Evolutionary conservation across 2,888 invertebrate genomes (phyloP), one percentile per base, ranked within the genome.

Genomic region (Sphecodes monilicornis): DNA sequence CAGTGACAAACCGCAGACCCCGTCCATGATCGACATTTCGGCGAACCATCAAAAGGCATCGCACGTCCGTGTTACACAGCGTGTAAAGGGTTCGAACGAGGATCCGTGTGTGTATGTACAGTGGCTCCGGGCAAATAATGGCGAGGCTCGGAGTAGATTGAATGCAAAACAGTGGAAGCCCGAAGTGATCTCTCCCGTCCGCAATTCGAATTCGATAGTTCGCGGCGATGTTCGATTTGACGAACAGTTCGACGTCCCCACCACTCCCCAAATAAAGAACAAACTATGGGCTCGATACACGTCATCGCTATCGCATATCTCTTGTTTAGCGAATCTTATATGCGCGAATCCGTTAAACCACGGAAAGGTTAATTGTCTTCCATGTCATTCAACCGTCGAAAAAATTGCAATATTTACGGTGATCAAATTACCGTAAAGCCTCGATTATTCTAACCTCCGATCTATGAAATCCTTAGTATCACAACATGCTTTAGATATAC

Each of bases 91-190:
- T 73, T 46, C n/a, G n/a, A 39, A 41, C 71, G 70, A 18, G 43
- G 70, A 10, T 39, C 36, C 29, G 57, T 32, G 64, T 70, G 70
- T 70, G 70, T 69, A 71, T 54, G 75, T 75, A 74, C 64, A 74
- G n/a, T 26, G 32, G 50, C 16, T 36, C 29, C 29, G 26, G 75
- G 75, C 83, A 84, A 84, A 84, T 82, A 84, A 82, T 82, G 83
- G 83, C 76, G 60, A 66, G 72, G 72, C 76, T 76, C 76, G 22
- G 72, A 73, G 82, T 83, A 82, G 82, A 83, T 83, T 82, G 83
- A 82, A 82, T 76, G 83, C 76, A 83, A 82, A 83, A 83, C 83
- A 83, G 76, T 54, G 41, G 72, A 57, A 71, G 72, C 76, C 75
- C 66, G 71, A 77, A 83, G 82, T 60, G 82, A 81, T 81, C 82